Percentiles rank a stretch among this genome's conserved stretches.
These are phyloP conservation scores for Takifugu bimaculatus DNA, from an alignment of 2,113 vertebrate species.

Conservation along the genomic window DNA sequence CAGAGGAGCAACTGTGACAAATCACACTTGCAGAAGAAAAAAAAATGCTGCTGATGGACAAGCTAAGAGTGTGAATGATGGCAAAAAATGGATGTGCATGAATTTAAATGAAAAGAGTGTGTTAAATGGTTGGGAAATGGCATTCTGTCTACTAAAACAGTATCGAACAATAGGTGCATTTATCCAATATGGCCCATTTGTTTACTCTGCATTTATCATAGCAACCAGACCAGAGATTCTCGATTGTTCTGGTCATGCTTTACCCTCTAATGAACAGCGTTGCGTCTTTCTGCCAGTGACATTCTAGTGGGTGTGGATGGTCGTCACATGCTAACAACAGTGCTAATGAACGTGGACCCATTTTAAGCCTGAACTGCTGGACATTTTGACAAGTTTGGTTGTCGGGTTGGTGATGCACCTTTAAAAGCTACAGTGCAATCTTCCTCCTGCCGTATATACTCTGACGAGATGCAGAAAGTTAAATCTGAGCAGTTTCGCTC, in stretches of 20 bases:
- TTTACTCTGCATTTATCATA: neutral
- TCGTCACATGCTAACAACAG: neutral
- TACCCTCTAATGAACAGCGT: neutral
- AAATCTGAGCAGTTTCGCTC: slow-evolving; percentile 4
- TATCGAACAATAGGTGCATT: neutral
- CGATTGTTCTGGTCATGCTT: neutral
- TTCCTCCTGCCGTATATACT: neutral
- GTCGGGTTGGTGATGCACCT: neutral
- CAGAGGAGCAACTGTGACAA: neutral
- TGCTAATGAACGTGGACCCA: neutral
- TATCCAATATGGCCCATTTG: neutral
- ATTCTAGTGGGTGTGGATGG: neutral
- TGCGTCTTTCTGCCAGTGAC: neutral
- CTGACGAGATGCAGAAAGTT: neutral
- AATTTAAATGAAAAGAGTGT: neutral
- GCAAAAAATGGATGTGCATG: neutral
- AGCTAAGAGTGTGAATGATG: neutral
- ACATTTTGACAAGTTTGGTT: neutral
- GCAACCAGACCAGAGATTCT: neutral
- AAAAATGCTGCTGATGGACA: neutral
- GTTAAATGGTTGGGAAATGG: neutral
- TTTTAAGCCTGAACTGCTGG: neutral
- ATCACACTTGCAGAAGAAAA: neutral
- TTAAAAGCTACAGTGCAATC: neutral
- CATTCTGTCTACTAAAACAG: neutral